A percentile compares a stretch with the other conserved stretches of the same genome.
phyloP scores from a whole-genome alignment of 2,888 invertebrate species.

The Nysson spinosus region DNA sequence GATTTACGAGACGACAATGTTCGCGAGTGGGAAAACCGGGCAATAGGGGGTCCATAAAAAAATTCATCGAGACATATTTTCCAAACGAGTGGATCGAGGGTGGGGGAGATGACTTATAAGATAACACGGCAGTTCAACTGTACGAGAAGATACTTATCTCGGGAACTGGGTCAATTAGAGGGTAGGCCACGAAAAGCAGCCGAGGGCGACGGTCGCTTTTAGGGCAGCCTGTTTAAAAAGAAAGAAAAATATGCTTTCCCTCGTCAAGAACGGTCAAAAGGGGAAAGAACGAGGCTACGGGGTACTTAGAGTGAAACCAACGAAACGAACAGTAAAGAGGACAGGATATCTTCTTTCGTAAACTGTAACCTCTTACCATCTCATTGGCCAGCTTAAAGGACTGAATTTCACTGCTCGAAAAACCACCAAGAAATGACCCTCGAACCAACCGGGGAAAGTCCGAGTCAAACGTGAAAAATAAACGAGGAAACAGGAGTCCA shows the following conservation, averaged over 20 bases:
- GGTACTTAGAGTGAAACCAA: not conserved
- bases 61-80: not conserved
- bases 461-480: constrained; percentile 17
- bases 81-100: not conserved
- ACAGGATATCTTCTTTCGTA: constrained; percentile 23
- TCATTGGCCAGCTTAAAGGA: constrained; percentile 41
- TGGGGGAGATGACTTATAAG: constrained; percentile 18
- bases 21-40: too few relatives aligned
- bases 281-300: constrained; percentile 11
- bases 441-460: constrained; percentile 10
- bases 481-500: constrained; percentile 3
- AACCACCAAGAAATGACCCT: constrained; percentile 1
- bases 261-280: constrained; percentile 6
- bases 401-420: constrained; percentile 5
- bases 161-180: constrained; percentile 65
- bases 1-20: too few relatives aligned
- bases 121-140: constrained; percentile 40
- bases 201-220: constrained; percentile 53
- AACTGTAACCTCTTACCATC: constrained; percentile 21
- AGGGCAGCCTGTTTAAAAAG: constrained; percentile 40
- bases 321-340: constrained; percentile 3
- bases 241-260: constrained; percentile 28
- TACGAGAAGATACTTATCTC: constrained; percentile 50
- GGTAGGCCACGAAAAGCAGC: constrained; percentile 54
- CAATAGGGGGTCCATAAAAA: too few relatives aligned